Evolutionary conservation across 1,140 invertebrate genomes (phyloP), one percentile per base, ranked within the genome.

Genomic region (Anthonomus grandis): DNA sequence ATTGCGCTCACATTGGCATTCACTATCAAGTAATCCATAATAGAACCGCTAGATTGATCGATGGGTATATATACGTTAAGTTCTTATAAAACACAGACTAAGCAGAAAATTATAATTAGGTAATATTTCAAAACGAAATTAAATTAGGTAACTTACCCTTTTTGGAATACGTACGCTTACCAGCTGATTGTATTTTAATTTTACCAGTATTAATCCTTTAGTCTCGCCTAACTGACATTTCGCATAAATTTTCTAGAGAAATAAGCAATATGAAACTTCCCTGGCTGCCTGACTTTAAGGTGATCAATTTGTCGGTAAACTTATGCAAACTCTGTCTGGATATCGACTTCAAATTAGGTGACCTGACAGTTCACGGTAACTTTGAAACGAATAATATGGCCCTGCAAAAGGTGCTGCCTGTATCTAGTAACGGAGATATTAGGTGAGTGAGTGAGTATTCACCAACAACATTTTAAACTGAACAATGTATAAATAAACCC

Each of bases 301-400:
- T 68, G 31, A 47, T 48, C 10, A 55, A 61, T 21, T 50, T 70
- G 37, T 25, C 45, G 10, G 53, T 55, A 6, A 54, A 70, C 50
- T 27, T 70, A n/a, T 37, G 34, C 5, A 65, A 63, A 52, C 51
- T 67, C 2, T 68, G 64, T 36, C 25, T 70, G 17, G 59, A 65
- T 39, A n/a, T 68, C 21, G 34, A 38, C 12, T 50, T 70, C 24
- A 65, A 63, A 42, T 25, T 65, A 15, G 66, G 64, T 10, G 57
- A 65, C 39, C 45, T 70, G 37, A 55, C 50, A 23, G 52, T 70
- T 13, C 61, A 63, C 22, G 68, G 68, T 6, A 66, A 65, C 10
- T 70, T 65, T 47, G 66, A 68, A 57, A 60, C 52, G 6, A 66
- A 64, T 47, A 67, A 70, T 49, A 36, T 64, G 13, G 54, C 58